Base-by-base conservation (phyloP, 2,797 vertebrate genomes). In the Chelmon rostratus region DNA sequence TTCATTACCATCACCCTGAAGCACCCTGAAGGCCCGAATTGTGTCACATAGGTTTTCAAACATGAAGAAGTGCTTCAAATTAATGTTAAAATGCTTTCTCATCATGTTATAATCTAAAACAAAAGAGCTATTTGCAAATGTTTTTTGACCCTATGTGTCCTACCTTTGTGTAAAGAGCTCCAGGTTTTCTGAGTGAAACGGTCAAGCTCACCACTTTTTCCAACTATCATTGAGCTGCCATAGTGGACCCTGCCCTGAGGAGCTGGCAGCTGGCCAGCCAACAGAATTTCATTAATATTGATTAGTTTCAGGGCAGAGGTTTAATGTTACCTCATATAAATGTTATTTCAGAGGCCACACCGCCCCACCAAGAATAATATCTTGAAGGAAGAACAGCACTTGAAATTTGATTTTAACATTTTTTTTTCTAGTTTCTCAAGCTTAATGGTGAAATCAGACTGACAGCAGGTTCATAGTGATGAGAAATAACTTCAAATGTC, bases 241-340 rank as follows among this genome's bases (percentile, higher is more conserved):
- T 38, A 38, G 47, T 16, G 18, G 49, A 6, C 2, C 16, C 15
- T 78, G 81, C 75, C 77, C 47, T 0, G 71, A 85, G 78, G 70
- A 83, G 44, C 65, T 79, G 70, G 67, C 68, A 83, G 72, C 52
- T 13, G 12, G 28, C 44, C 70, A 79, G 44, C 28, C 38, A 49
- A 70, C 37, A 61, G 11, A 67, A 62, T 84, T 12, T 65, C 11
- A 83, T 82, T 77, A 46, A 71, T 82, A 90, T 67, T 77, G 83
- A 89, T 82, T 79, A 61, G 64, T 78, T 68, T 86, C 70, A 76
- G 68, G 57, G 31, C 28, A 83, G 47, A 86, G 54, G 66, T 76
- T 77, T 83, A 46, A 52, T 53, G 52, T 88, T 76, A 81, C 79
- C 56, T 89, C 71, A 84, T 85, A 63, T 59, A 52, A 50, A 83